A percentile compares a stretch with the other conserved stretches of the same genome.
Conservation (phyloP, 2,113 vertebrate species). For the Oryzias woworae region DNA sequence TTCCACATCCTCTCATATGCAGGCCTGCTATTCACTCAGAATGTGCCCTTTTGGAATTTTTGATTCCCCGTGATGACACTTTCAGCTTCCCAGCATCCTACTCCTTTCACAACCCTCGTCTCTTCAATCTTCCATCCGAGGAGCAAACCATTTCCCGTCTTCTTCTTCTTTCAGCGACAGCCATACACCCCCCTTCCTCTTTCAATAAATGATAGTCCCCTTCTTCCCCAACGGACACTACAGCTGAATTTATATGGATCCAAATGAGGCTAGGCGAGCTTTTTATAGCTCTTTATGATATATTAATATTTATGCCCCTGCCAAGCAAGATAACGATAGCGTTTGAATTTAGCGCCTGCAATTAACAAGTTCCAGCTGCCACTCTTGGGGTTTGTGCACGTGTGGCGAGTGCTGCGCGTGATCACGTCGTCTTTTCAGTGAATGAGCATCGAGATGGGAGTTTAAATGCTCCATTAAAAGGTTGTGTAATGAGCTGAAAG, state of each 20-base stretch:
- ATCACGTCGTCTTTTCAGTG: slow-evolving; percentile 10
- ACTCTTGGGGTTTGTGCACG: slow-evolving; percentile 20
- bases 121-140: slow-evolving; percentile 26
- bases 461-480: slow-evolving; percentile 62
- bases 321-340: slow-evolving; percentile 49
- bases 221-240: slow-evolving; percentile 35
- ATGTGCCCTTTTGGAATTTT: slow-evolving; percentile 10
- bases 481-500: slow-evolving; percentile 58
- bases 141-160: slow-evolving; percentile 51
- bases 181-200: neutral
- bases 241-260: slow-evolving; percentile 66
- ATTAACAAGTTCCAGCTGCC: slow-evolving; percentile 68
- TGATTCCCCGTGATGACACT: slow-evolving; percentile 1
- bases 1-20: neutral
- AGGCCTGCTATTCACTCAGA: slow-evolving; percentile 12
- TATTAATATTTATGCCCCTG: slow-evolving; percentile 71
- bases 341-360: slow-evolving; percentile 67
- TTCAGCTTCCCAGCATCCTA: slow-evolving; percentile 27
- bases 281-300: slow-evolving; percentile 65
- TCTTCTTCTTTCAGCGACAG: slow-evolving; percentile 26
- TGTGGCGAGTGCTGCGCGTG: neutral
- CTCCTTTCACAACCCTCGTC: slow-evolving; percentile 8
- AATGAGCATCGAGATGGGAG: slow-evolving; percentile 25
- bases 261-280: slow-evolving; percentile 51
- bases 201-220: slow-evolving; percentile 40